Evolutionary conservation across 2,888 invertebrate species (phyloP).

Genomic region (Baronia brevicornis): DNA sequence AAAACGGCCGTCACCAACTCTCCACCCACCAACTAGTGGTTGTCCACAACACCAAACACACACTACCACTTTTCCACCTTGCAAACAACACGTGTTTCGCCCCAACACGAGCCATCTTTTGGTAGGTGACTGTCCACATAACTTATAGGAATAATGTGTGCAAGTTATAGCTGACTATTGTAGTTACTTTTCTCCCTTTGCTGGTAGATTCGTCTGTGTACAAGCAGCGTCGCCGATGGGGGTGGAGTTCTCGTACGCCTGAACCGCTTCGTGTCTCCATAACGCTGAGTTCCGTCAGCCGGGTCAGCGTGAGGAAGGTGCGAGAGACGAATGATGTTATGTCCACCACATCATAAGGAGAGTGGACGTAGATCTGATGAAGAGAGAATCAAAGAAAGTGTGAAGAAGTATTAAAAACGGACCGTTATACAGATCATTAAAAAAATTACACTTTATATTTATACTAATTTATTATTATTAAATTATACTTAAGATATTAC

Average conservation of each 20-base stretch:
- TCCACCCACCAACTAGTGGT: too few relatives aligned
- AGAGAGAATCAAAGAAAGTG: too few relatives aligned
- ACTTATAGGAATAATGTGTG: neutral
- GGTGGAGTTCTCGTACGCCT: constrained; percentile 56
- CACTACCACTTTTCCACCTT: too few relatives aligned
- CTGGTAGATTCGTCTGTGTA: constrained; percentile 67
- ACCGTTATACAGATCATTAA: too few relatives aligned
- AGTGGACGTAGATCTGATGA: constrained; percentile 75
- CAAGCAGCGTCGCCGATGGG: constrained; percentile 67
- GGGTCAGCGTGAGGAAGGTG: constrained; percentile 44
- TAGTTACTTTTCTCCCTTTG: constrained; percentile 30
- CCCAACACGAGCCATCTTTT: too few relatives aligned
- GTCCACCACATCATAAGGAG: constrained; percentile 75
- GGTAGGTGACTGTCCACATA: neutral
- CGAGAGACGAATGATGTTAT: constrained; percentile 39
- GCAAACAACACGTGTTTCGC: too few relatives aligned
- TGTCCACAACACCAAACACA: too few relatives aligned
- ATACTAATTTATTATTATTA: too few relatives aligned
- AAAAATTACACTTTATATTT: too few relatives aligned
- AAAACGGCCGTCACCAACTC: too few relatives aligned
- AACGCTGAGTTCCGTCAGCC: constrained; percentile 48
- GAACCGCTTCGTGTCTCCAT: constrained; percentile 65
- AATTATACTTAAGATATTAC: too few relatives aligned
- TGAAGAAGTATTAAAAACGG: too few relatives aligned
- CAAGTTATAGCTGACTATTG: constrained; percentile 10